Base-by-base conservation (phyloP, 2,113 vertebrate species). In the Poecile atricapillus region DNA sequence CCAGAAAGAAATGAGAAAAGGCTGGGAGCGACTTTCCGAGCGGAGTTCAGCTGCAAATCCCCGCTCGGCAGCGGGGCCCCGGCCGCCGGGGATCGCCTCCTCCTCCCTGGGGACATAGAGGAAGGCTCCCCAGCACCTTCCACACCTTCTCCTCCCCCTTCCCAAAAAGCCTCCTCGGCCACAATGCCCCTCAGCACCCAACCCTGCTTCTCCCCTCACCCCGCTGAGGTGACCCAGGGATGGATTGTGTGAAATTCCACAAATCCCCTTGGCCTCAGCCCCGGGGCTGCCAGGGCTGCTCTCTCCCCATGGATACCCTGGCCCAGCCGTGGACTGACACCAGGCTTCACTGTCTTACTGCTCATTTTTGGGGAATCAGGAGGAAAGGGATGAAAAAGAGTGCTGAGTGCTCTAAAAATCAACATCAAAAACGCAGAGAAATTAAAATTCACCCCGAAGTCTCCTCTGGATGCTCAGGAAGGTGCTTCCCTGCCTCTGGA, bases 1-100 rank as follows among this genome's bases (percentile, higher is more conserved):
- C 60, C 88, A 86, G 88, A 23, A 52, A 87, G 76, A 86, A 93
- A 95, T 37, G 80, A 95, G 91, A 83, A 93, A 83, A 90, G 88
- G 73, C 94, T 90, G 90, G 24, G 81, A 70, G 79, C 5, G 39
- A 68, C 87, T 92, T 52, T 63, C 15, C 1, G 73, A 90, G 68
- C 63, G 3, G 90, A 55, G 83, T 13, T 77, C 50, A 50, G 88
- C 83, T 5, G 71, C 78, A 58, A 71, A 93, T 41, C 87, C 39
- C 53, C 5, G 47, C 93, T 59, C 35, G 2, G 79, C 35, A 2
- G 77, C 84, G 39, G 17, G 37, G 69, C 28, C 60, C 3, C 10
- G 10, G 89, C 71, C 31, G 15, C 85, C 1, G 19, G 53, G 16
- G 2, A 46, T 23, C 20, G 1, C 24, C 22, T 56, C 30, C 67